phyloP scores from a whole-genome alignment of 2,888 invertebrate species.

The Agriotes lineatus region DNA sequence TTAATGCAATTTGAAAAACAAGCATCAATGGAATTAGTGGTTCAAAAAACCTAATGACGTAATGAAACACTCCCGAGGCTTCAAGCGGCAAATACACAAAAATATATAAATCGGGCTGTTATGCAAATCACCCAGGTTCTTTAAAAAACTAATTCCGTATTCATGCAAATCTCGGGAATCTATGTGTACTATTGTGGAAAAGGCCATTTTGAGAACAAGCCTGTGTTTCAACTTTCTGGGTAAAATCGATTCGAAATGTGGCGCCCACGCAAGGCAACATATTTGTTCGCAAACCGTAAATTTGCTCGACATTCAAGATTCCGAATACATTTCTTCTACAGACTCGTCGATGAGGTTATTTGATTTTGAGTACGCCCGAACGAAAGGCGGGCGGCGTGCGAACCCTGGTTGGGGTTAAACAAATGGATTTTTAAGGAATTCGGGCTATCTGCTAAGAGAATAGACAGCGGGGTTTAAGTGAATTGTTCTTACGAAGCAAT shows the following conservation, averaged over 20 bases:
- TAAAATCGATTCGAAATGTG: constrained; percentile 1
- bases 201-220: neutral
- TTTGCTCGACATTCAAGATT: neutral
- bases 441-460: too few relatives aligned
- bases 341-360: neutral
- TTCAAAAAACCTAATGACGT: too few relatives aligned
- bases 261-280: neutral
- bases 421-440: neutral
- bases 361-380: neutral
- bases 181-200: neutral
- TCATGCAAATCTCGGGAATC: too few relatives aligned
- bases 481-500: too few relatives aligned
- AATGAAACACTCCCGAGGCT: too few relatives aligned
- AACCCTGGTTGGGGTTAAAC: neutral
- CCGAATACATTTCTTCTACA: neutral
- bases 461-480: too few relatives aligned
- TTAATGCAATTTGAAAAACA: too few relatives aligned
- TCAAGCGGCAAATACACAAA: too few relatives aligned
- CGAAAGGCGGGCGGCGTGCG: neutral
- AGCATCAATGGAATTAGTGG: too few relatives aligned
- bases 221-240: neutral
- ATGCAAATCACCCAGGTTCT: too few relatives aligned
- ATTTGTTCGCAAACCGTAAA: constrained; percentile 8
- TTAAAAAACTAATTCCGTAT: too few relatives aligned
- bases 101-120: too few relatives aligned